Evolutionary conservation across 2,113 vertebrate species (phyloP).

Genomic region (Phocoena sinus): DNA sequence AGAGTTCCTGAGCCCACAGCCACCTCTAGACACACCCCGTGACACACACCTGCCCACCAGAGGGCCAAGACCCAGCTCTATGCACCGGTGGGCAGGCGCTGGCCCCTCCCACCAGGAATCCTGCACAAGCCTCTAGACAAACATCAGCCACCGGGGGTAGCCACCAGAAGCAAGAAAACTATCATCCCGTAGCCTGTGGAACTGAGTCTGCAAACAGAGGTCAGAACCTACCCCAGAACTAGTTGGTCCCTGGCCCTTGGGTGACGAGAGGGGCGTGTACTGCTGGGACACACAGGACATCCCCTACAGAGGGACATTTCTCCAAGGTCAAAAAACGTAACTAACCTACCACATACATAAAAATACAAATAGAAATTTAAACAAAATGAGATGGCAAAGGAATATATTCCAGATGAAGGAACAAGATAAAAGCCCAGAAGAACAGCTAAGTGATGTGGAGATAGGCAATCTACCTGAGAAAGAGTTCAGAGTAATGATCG

Average conservation of each 20-base stretch:
- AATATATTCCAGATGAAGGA: not conserved
- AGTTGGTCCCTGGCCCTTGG: not conserved
- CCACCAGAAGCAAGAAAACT: not conserved
- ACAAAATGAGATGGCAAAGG: not conserved
- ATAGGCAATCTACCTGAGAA: not conserved
- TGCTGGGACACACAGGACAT: not conserved
- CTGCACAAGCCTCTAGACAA: not conserved
- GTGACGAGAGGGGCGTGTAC: not conserved
- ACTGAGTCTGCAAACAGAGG: not conserved
- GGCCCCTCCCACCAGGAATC: not conserved
- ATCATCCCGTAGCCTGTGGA: not conserved
- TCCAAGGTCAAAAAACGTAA: not conserved
- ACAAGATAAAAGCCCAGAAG: not conserved
- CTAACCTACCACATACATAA: not conserved
- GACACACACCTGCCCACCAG: not conserved
- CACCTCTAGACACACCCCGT: not conserved
- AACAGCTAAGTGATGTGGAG: not conserved
- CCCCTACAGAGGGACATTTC: not conserved
- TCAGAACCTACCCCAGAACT: not conserved
- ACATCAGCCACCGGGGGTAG: not conserved
- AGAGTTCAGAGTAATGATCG: not conserved
- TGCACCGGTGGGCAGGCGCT: not conserved
- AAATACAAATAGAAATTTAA: not conserved
- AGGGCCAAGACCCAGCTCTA: not conserved
- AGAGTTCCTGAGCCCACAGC: not conserved